phyloP scores from a whole-genome alignment of 2,888 invertebrate species.

The Drosophila setosimentum region DNA sequence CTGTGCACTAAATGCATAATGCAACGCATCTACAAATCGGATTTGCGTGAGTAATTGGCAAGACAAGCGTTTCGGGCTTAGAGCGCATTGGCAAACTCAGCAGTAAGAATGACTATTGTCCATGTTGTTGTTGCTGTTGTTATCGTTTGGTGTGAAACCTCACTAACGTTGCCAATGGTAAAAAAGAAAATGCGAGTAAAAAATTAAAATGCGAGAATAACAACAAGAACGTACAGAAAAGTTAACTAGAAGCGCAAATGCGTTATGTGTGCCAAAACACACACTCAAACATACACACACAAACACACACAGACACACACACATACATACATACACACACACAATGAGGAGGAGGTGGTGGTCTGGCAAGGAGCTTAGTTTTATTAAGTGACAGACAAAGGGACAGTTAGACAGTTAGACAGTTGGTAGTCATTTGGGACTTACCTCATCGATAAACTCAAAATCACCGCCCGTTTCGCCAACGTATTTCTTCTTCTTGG shows the following conservation, averaged over 20 bases:
- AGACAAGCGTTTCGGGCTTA: constrained; percentile 63
- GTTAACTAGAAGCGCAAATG: constrained; percentile 62
- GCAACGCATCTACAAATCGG: constrained; percentile 73
- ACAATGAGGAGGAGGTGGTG: neutral
- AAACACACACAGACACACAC: constrained; percentile 1
- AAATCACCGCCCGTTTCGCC: constrained; percentile 90
- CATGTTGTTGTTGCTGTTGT: constrained; percentile 5
- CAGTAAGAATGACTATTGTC: constrained; percentile 25
- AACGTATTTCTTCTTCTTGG: constrained; percentile 90
- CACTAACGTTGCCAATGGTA: constrained; percentile 63
- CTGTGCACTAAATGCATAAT: constrained; percentile 30
- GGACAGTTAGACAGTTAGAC: constrained; percentile 29
- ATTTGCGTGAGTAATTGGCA: constrained; percentile 82
- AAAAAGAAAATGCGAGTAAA: constrained; percentile 26
- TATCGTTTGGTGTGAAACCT: constrained; percentile 61
- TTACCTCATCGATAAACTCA: constrained; percentile 92
- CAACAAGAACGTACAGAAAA: constrained; percentile 15
- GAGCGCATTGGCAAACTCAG: constrained; percentile 49
- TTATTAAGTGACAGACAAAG: constrained; percentile 60
- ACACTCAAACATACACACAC: neutral
- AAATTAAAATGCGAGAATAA: constrained; percentile 18
- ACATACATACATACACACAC: neutral
- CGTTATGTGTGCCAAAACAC: constrained; percentile 50
- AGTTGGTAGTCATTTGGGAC: constrained; percentile 57
- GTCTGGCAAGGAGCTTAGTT: constrained; percentile 52